Evolutionary conservation across 1,140 invertebrate species (phyloP).

Genomic region (Brachionus sp.): DNA sequence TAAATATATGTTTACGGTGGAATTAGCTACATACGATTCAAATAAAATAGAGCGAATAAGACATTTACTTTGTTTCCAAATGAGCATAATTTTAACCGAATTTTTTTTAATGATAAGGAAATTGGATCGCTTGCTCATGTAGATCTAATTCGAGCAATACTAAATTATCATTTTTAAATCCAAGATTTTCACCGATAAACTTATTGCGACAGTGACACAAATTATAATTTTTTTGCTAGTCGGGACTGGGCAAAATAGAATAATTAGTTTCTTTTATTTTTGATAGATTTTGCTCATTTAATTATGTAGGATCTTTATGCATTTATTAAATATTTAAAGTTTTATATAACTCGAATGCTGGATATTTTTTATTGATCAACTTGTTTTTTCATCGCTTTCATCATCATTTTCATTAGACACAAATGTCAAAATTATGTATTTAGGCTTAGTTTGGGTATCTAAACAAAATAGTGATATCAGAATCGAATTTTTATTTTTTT

Average conservation of each 20-base stretch:
- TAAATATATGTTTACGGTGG: background rate
- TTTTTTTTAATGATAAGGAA: background rate
- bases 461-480: background rate
- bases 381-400: background rate
- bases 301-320: background rate
- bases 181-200: background rate
- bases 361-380: background rate
- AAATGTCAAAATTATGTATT: constrained; percentile 11
- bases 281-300: background rate
- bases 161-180: constrained; percentile 6
- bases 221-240: background rate
- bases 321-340: background rate
- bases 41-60: background rate
- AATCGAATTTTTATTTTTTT: background rate
- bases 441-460: background rate
- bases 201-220: background rate
- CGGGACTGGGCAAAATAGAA: background rate
- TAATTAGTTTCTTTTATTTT: background rate
- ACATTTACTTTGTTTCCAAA: background rate
- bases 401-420: background rate
- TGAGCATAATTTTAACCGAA: background rate
- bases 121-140: background rate
- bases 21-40: background rate
- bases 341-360: background rate
- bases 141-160: background rate